Percentiles rank a stretch among this genome's conserved stretches.
Evolutionary conservation across 2,888 invertebrate genomes (phyloP).

Genomic region (Fabriciana adippe): DNA sequence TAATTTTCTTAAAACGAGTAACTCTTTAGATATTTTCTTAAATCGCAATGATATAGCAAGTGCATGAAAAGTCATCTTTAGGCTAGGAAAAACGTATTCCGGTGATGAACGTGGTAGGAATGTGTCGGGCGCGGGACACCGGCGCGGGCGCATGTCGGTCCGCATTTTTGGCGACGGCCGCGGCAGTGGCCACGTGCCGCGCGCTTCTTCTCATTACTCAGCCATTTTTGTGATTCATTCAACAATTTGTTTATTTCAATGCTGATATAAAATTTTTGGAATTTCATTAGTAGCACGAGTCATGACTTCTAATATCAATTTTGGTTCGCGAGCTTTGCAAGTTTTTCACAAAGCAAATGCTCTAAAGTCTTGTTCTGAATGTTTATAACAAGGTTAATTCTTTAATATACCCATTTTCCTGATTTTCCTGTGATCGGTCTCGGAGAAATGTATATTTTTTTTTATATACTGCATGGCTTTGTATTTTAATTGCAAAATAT

Average conservation of each 20-base stretch:
- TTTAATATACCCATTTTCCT: too few species aligned
- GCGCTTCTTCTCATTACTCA: conserved; percentile 23
- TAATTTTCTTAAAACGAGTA: neutral
- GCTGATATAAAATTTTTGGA: conserved; percentile 24
- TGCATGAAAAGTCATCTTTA: conserved; percentile 9
- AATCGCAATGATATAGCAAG: neutral
- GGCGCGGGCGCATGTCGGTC: conserved; percentile 14
- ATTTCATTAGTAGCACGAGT: conserved; percentile 10
- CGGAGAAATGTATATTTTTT: too few species aligned
- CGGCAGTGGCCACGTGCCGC: conserved; percentile 14
- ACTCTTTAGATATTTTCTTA: too few species aligned
- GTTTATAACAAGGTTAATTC: too few species aligned
- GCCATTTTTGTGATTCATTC: conserved; percentile 34
- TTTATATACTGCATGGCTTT: too few species aligned
- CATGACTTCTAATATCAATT: conserved; percentile 4
- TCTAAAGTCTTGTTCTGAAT: neutral
- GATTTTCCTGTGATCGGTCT: too few species aligned
- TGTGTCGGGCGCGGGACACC: conserved; percentile 9
- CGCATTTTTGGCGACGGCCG: conserved; percentile 28
- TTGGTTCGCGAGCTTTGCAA: neutral
- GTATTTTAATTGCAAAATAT: too few species aligned
- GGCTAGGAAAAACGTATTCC: conserved; percentile 6
- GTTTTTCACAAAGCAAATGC: neutral
- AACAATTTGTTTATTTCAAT: conserved; percentile 24
- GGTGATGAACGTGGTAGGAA: conserved; percentile 19